These are phyloP conservation scores for Oreochromis grahami DNA, from an alignment of 2,797 vertebrate species.

Conservation along the genomic window DNA sequence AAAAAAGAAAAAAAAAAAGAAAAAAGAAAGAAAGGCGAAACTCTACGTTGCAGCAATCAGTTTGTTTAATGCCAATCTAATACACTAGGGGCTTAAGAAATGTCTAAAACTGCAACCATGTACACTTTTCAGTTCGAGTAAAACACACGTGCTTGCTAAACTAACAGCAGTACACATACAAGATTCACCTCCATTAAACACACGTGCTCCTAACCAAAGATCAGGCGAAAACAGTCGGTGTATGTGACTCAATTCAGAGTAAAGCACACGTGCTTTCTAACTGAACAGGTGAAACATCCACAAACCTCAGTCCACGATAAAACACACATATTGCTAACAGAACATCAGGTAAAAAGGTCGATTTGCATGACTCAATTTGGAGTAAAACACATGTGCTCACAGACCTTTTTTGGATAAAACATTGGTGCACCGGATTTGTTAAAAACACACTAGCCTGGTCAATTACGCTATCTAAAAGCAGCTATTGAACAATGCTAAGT, in stretches of 20 bases:
- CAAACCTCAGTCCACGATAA: rapidly evolving
- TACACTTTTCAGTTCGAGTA: not conserved
- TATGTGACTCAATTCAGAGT: not conserved
- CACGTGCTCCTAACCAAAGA: too few relatives aligned
- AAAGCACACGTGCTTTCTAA: not conserved
- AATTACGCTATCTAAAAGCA: not conserved
- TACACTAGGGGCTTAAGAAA: not conserved
- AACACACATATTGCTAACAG: not conserved
- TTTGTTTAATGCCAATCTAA: not conserved
- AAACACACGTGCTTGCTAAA: not conserved
- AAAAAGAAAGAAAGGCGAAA: not conserved
- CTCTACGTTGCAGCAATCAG: not conserved
- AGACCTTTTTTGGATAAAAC: not conserved
- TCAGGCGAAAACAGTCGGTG: too few relatives aligned
- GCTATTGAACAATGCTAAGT: not conserved
- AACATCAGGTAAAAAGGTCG: rapidly evolving
- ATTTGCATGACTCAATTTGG: not conserved
- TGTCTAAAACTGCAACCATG: not conserved
- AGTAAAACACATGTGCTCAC: not conserved
- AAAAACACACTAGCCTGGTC: not conserved
- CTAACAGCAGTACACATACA: too few relatives aligned
- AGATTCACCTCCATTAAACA: too few relatives aligned
- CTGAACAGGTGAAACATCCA: not conserved
- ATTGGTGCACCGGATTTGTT: not conserved
- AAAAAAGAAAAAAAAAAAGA: rapidly evolving